Evolutionary conservation across 2,113 vertebrate genomes (phyloP), one percentile per base, ranked within the genome.

Genomic region (Cricetomys ansorgei): DNA sequence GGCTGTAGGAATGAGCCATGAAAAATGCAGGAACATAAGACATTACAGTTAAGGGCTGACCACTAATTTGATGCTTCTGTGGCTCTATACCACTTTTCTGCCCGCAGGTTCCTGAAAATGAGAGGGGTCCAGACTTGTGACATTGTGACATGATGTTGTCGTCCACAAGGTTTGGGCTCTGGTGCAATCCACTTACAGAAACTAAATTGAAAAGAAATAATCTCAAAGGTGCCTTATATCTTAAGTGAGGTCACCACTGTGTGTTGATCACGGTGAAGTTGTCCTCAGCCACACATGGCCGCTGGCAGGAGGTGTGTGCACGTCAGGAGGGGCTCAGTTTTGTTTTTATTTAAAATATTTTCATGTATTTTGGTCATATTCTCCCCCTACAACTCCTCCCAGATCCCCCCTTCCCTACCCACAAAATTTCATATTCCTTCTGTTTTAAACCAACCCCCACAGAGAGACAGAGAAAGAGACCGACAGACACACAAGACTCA

Each of bases 71-170:
- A 70, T 92, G 83, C 57, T 93, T 64, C 50, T 65, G 64, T 65
- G 79, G 57, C 57, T 70, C 50, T n/a, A n/a, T 21, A 62, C 59
- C 87, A 77, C 89, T 91, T 97, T 94, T 94, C 91, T 96, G 87
- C 93, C 96, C 65, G 0, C 81, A 50, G 92, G 87, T 95, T 90
- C 84, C 94, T 87, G 96, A 81, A 96, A 93, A 83, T 84, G 83
- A 95, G 77, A 67, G 85, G 87, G 67, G 59, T 72, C 45, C 65
- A n/a, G 43, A 50, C 48, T 70, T 53, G 64, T n/a, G n/a, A 83
- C 72, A 75, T 25, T 12, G 43, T 29, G 55, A 59, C 84, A 87
- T 50, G 62, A 69, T 48, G 64, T n/a, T n/a, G 65, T 53, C 65
- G n/a, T 70, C 65, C 25, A 53, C 65, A 87, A 5, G 27, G 64